A percentile compares a stretch with the other conserved stretches of the same genome.
Evolutionary conservation across 2,888 invertebrate species (phyloP).

Genomic region (Diarsia dahlii): DNA sequence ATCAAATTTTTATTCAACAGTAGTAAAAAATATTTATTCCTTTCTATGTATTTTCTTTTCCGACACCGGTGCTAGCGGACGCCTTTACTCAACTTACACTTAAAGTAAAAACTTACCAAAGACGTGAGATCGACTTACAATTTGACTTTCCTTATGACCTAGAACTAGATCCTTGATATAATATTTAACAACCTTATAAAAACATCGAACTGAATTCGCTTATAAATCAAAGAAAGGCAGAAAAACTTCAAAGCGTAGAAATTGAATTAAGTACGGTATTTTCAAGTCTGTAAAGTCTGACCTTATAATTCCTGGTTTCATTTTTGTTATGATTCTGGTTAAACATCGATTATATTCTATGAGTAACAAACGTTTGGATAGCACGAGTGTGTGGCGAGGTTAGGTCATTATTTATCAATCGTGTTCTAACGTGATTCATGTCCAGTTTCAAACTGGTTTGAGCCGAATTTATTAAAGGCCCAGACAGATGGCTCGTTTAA

Average conservation of each 20-base stretch:
- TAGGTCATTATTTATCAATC: slow-evolving; percentile 66
- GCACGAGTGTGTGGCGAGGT: slow-evolving; percentile 63
- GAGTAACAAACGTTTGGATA: slow-evolving; percentile 52
- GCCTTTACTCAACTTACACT: not conserved
- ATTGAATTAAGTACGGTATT: slow-evolving; percentile 28
- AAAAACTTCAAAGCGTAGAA: slow-evolving; percentile 36
- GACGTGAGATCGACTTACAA: not conserved
- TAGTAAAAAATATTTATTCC: too few species aligned
- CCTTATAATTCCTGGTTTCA: slow-evolving; percentile 39
- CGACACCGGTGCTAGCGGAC: too few species aligned
- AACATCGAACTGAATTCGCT: not conserved
- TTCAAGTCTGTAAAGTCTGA: slow-evolving; percentile 25
- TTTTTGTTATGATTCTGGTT: slow-evolving; percentile 45
- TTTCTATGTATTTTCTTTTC: too few species aligned
- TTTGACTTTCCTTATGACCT: slow-evolving; percentile 9
- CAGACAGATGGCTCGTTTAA: slow-evolving; percentile 16
- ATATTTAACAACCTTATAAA: not conserved
- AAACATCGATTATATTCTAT: slow-evolving; percentile 51
- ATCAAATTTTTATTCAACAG: too few species aligned
- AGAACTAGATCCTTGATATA: not conserved
- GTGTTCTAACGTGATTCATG: slow-evolving; percentile 63
- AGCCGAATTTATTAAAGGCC: slow-evolving; percentile 49
- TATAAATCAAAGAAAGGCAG: slow-evolving; percentile 26
- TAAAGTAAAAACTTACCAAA: not conserved
- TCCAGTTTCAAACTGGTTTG: slow-evolving; percentile 63